These are phyloP conservation scores for Galerucella calmariensis DNA, from an alignment of 2,888 invertebrate species.

Conservation along the genomic window DNA sequence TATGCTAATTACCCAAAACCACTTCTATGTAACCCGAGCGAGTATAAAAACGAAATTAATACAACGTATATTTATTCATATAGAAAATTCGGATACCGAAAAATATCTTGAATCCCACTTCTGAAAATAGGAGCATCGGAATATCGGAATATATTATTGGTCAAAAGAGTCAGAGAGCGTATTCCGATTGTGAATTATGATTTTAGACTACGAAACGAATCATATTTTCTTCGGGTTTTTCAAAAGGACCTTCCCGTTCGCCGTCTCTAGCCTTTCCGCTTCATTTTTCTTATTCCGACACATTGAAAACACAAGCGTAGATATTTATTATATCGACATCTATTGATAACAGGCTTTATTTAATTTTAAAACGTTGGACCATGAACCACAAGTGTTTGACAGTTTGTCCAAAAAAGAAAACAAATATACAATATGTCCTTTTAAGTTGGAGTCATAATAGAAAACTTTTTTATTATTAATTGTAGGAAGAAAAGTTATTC, in stretches of 20 bases:
- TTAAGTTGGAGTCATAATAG: no score
- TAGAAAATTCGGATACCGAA: not conserved
- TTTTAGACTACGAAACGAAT: constrained; percentile 61
- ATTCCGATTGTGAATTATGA: constrained; percentile 65
- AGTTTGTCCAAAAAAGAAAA: no score
- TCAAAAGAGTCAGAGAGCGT: constrained; percentile 64
- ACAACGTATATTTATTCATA: not conserved
- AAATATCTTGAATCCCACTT: constrained; percentile 5
- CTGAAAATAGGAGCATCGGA: constrained; percentile 28
- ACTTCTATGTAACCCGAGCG: no score
- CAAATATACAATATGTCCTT: no score
- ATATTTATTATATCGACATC: no score
- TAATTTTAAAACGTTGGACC: no score
- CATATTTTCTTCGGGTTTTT: constrained; percentile 64
- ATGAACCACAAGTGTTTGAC: no score
- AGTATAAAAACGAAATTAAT: no score
- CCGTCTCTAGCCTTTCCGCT: constrained; percentile 34
- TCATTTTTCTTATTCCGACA: constrained; percentile 53
- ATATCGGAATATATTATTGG: constrained; percentile 64
- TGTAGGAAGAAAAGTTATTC: no score
- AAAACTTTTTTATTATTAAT: no score
- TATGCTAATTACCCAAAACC: no score
- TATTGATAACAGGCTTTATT: no score
- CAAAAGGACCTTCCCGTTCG: constrained; percentile 56
- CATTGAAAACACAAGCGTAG: constrained; percentile 32